A percentile compares a stretch with the other conserved stretches of the same genome.
These are phyloP conservation scores for Xenopus petersii DNA, from an alignment of 2,797 vertebrate genomes.

Conservation along the genomic window DNA sequence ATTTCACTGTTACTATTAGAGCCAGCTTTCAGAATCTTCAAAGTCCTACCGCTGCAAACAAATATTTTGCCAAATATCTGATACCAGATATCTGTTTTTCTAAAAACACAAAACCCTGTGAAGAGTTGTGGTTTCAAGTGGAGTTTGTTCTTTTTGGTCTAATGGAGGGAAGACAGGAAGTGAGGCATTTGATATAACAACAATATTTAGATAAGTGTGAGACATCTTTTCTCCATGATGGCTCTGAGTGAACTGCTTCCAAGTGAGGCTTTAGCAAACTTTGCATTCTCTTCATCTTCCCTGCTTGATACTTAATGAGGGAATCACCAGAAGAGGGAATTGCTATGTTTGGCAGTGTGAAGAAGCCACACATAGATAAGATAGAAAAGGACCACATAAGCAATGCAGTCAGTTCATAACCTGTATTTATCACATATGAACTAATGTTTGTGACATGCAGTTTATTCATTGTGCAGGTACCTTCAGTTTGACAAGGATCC, in stretches of 20 bases:
- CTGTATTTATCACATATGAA: background rate
- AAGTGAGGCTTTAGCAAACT: conserved; percentile 53
- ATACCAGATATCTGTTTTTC: conserved; percentile 56
- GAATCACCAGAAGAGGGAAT: conserved; percentile 28
- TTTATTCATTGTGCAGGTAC: too few species aligned
- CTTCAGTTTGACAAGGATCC: too few species aligned
- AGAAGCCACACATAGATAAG: conserved; percentile 21
- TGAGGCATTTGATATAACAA: conserved; percentile 64
- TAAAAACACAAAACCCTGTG: conserved; percentile 54
- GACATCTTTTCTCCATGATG: conserved; percentile 67
- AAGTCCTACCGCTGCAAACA: conserved; percentile 40
- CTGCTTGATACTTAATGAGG: conserved; percentile 50
- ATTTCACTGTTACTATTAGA: conserved; percentile 17
- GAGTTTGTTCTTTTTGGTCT: conserved; percentile 61
- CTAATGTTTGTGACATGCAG: background rate
- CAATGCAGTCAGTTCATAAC: background rate
- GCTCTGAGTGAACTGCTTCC: conserved; percentile 62
- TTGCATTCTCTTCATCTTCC: conserved; percentile 58
- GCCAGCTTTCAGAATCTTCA: conserved; percentile 24
- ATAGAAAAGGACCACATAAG: background rate
- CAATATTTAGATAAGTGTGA: conserved; percentile 71
- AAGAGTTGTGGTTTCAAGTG: conserved; percentile 58
- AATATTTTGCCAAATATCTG: conserved; percentile 60
- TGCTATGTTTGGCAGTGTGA: conserved; percentile 18
- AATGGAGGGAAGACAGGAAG: conserved; percentile 66